Evolutionary conservation across 2,113 vertebrate genomes (phyloP).

Genomic region (Hippopotamus amphibius): DNA sequence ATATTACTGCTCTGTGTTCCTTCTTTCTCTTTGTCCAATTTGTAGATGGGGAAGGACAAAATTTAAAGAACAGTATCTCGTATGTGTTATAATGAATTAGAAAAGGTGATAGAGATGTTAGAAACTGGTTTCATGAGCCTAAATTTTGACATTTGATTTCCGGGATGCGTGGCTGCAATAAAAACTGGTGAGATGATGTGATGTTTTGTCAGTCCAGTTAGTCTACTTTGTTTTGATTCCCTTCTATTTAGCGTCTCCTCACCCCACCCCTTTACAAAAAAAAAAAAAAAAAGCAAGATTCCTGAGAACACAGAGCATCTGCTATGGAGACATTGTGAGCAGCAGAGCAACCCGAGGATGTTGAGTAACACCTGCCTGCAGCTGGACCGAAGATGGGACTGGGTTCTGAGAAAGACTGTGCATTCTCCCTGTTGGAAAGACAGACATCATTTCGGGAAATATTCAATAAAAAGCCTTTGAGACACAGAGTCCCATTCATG

Average conservation of each 20-base stretch:
- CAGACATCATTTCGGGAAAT: slow-evolving; percentile 81
- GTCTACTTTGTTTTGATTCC: background rate
- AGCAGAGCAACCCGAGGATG: background rate
- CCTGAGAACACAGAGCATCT: slow-evolving; percentile 56
- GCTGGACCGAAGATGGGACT: slow-evolving; percentile 36
- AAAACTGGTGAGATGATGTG: background rate
- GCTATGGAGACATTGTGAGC: background rate
- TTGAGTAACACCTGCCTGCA: slow-evolving; percentile 72
- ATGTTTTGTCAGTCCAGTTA: background rate
- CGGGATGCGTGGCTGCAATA: background rate
- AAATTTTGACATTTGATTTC: background rate
- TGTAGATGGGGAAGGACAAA: background rate
- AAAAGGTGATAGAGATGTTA: background rate
- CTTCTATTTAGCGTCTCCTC: slow-evolving; percentile 68
- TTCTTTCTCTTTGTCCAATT: background rate
- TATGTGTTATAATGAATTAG: background rate
- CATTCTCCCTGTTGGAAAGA: slow-evolving; percentile 80
- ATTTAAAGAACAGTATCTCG: background rate
- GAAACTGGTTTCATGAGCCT: background rate
- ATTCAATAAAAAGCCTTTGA: slow-evolving; percentile 86
- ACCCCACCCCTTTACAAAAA: background rate
- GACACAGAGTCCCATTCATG: slow-evolving; percentile 83
- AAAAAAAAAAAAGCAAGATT: slow-evolving; percentile 44
- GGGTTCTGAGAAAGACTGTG: slow-evolving; percentile 77
- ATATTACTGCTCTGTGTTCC: background rate